A percentile compares a stretch with the other conserved stretches of the same genome.
These are phyloP conservation scores for Corythaeola cristata DNA, from an alignment of 2,113 vertebrate genomes.

Conservation along the genomic window DNA sequence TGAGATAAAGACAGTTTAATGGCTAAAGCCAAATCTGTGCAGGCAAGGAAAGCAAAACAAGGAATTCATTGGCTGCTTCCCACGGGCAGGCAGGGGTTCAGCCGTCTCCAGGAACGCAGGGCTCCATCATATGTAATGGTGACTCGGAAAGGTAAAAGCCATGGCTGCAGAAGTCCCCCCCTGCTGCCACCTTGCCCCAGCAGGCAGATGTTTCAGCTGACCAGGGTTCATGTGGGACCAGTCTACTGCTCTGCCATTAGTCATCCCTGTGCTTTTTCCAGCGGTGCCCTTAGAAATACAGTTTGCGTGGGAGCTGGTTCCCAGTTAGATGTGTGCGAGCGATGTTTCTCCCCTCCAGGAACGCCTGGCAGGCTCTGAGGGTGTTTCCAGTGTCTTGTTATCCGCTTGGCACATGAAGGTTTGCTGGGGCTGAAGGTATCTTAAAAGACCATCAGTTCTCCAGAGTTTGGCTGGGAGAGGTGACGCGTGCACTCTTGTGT, in stretches of 20 bases:
- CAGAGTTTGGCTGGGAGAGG: background rate
- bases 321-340: background rate
- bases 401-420: background rate
- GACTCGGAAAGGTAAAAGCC: too few relatives aligned
- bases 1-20: too few relatives aligned
- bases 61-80: too few relatives aligned
- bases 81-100: too few relatives aligned
- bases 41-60: too few relatives aligned
- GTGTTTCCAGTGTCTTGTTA: background rate
- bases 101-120: too few relatives aligned
- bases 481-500: background rate
- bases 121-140: too few relatives aligned
- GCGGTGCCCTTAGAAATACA: background rate
- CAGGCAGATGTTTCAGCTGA: background rate
- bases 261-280: background rate
- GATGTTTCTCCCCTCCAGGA: too few relatives aligned
- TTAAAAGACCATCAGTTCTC: accelerated
- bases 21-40: too few relatives aligned
- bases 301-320: background rate
- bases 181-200: too few relatives aligned
- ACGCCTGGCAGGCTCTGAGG: accelerated
- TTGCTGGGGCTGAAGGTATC: background rate
- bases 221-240: background rate
- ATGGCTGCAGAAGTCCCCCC: too few relatives aligned
- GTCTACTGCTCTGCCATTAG: background rate